phyloP scores from a whole-genome alignment of 2,113 vertebrate species.

The Trematocara nigrifrons region DNA sequence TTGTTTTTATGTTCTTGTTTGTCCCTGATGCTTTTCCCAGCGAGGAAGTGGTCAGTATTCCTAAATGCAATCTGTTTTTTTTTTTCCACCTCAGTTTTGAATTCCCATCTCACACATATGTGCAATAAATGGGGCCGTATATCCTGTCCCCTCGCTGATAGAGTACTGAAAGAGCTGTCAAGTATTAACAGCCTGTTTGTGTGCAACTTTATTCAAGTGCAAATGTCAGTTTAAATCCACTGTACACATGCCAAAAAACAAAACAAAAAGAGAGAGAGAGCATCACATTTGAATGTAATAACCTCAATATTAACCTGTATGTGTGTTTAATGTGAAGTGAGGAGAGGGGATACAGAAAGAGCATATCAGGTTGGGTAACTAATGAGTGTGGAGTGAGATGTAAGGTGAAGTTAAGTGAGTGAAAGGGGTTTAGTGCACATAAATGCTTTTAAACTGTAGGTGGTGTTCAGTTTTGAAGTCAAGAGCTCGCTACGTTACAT shows the following conservation, averaged over 20 bases:
- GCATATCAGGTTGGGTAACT: background rate
- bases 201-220: background rate
- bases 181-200: background rate
- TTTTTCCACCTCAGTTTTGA: background rate
- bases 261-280: background rate
- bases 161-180: conserved; percentile 6
- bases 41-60: conserved; percentile 5
- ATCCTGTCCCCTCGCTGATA: background rate
- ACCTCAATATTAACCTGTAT: background rate
- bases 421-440: background rate
- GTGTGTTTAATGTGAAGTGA: conserved; percentile 3
- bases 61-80: background rate
- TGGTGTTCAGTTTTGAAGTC: background rate
- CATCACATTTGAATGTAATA: conserved; percentile 53
- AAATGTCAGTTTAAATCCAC: conserved; percentile 28
- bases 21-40: background rate
- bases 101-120: conserved; percentile 23
- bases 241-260: conserved; percentile 44
- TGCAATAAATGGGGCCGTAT: conserved; percentile 57
- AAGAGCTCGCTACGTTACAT: background rate
- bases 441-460: background rate
- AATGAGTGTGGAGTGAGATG: background rate
- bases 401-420: background rate
- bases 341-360: background rate
- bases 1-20: background rate